Evolutionary conservation across 2,113 vertebrate species (phyloP), one percentile per base, ranked within the genome.

Genomic region (Tyto alba): DNA sequence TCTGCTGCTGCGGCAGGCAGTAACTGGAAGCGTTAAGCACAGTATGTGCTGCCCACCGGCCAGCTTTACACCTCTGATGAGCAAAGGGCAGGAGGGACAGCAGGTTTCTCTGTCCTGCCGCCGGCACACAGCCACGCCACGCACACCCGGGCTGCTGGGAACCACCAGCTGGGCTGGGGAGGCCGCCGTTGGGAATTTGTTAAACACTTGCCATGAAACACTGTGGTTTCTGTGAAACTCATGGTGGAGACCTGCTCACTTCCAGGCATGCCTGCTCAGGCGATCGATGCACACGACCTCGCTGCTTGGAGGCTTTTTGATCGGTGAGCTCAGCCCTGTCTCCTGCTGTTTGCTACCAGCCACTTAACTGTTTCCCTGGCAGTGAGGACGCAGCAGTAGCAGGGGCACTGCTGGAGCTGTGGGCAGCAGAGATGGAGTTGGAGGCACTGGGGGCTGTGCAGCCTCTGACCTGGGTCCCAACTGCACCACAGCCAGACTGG

Each of bases 271-370:
- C 11, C 62, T 32, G n/a, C 55, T 20, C 2, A 3, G 45, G 73
- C 0, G 0, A 72, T 79, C 12, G 0, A 48, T 90, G 79, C 53
- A 16, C 78, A 38, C 43, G 0, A 47, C 34, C 71, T 64, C 0
- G 0, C 74, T 67, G 67, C 73, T 69, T 1, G 1, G 4, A 59
- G 43, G 43, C 47, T 56, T 52, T 72, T 13, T 7, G 69, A 57
- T 82, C 13, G 0, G 11, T 1, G 52, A 95, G 69, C 62, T 71
- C 83, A 83, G 57, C 47, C 30, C 47, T 22, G 13, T 29, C 59
- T 59, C 80, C 69, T 30, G 29, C 36, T 48, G 30, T 10, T 74
- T 55, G 14, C 41, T 47, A 10, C 3, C 73, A 50, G 67, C 53
- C 34, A 4, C 59, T 60, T 64, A 55, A 45, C 56, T 16, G 16